A percentile compares a stretch with the other conserved stretches of the same genome.
These are phyloP conservation scores for Gobius niger DNA, from an alignment of 2,113 vertebrate genomes.

Conservation along the genomic window DNA sequence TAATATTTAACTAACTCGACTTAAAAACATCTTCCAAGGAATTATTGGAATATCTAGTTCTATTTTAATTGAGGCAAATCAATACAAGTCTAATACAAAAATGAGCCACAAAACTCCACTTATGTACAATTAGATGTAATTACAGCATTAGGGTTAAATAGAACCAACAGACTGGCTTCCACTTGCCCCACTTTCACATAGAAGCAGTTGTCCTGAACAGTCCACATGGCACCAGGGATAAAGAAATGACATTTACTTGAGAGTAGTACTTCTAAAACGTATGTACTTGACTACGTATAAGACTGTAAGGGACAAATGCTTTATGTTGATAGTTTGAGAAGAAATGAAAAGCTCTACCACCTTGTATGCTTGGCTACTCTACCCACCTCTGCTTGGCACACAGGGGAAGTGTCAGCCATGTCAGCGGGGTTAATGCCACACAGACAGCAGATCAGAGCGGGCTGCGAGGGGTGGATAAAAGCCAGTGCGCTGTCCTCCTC, in stretches of 20 bases:
- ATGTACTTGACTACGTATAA: too few species aligned
- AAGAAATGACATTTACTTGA: not conserved
- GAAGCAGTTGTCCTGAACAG: slow-evolving; percentile 15
- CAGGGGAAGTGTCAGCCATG: slow-evolving; percentile 10
- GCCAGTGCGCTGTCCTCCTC: slow-evolving; percentile 63
- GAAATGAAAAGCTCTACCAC: too few species aligned
- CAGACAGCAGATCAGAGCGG: slow-evolving; percentile 69
- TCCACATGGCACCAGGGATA: slow-evolving; percentile 8
- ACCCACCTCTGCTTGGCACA: not conserved
- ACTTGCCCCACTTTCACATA: slow-evolving; percentile 1
- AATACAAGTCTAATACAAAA: not conserved
- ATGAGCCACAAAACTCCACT: not conserved
- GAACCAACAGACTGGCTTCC: not conserved
- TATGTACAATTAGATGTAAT: not conserved
- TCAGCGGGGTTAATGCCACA: slow-evolving; percentile 72
- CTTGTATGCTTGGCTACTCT: not conserved
- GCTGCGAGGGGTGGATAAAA: slow-evolving; percentile 70
- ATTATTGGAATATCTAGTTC: too few species aligned
- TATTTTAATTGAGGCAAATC: slow-evolving; percentile 1
- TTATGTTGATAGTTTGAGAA: not conserved
- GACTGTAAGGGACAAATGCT: not conserved
- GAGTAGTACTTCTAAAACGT: not conserved
- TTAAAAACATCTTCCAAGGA: too few species aligned
- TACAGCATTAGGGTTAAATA: not conserved
- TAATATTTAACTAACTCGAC: too few species aligned